phyloP scores from a whole-genome alignment of 2,113 vertebrate species.

The Callipepla californica region DNA sequence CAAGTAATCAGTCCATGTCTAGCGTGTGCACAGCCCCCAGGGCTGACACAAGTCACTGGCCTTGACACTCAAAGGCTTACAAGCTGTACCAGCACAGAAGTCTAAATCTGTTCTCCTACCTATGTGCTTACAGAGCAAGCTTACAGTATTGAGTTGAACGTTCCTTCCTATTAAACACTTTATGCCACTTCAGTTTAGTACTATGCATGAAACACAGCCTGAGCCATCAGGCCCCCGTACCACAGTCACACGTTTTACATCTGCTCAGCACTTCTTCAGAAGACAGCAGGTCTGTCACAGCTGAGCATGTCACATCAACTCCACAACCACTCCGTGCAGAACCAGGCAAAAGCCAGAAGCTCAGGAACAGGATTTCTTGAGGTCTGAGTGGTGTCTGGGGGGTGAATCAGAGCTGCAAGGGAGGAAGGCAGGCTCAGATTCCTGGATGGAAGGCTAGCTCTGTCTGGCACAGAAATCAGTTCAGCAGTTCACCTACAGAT shows the following conservation, averaged over 20 bases:
- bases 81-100: neutral
- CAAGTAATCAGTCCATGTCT: neutral
- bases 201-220: neutral
- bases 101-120: neutral
- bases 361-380: neutral
- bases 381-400: neutral
- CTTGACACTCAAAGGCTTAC: neutral
- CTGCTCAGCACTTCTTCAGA: accelerated
- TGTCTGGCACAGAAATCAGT: accelerated
- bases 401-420: neutral
- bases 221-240: neutral
- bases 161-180: neutral
- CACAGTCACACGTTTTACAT: neutral
- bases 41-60: neutral
- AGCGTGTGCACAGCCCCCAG: neutral
- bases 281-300: neutral
- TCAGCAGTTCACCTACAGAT: neutral
- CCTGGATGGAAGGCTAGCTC: neutral
- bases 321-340: no score
- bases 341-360: neutral
- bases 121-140: accelerated
- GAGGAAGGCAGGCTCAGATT: neutral
- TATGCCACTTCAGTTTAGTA: neutral
- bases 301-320: neutral
- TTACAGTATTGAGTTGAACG: neutral